Evolutionary conservation across 2,888 invertebrate genomes (phyloP).

Genomic region (Leucoma salicis): DNA sequence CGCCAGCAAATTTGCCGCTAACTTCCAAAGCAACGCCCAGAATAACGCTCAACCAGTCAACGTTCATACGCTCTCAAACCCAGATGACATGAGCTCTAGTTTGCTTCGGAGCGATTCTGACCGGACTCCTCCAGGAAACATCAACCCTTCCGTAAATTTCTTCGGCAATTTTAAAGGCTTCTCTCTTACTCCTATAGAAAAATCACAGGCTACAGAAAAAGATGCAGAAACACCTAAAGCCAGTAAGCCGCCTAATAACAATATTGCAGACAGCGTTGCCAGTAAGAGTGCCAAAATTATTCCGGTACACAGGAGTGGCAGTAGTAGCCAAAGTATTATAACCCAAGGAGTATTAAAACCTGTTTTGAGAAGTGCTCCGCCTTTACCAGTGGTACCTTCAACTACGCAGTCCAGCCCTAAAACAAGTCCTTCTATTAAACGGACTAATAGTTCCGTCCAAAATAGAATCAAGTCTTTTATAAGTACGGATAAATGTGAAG

Average conservation of each 20-base stretch:
- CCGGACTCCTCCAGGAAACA: conserved; percentile 66
- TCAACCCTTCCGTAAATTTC: conserved; percentile 83
- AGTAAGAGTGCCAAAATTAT: conserved; percentile 81
- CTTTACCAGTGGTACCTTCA: conserved; percentile 82
- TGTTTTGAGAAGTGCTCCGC: conserved; percentile 83
- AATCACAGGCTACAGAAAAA: conserved; percentile 50
- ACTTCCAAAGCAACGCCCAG: conserved; percentile 64
- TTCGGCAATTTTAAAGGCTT: conserved; percentile 95
- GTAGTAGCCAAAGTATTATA: conserved; percentile 60
- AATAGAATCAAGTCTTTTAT: conserved; percentile 73
- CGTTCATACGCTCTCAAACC: conserved; percentile 81
- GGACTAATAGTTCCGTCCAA: conserved; percentile 67
- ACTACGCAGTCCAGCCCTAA: conserved; percentile 58
- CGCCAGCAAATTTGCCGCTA: conserved; percentile 73
- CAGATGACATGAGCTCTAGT: conserved; percentile 88
- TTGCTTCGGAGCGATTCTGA: conserved; percentile 81
- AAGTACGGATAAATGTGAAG: conserved; percentile 66
- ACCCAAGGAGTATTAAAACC: conserved; percentile 64
- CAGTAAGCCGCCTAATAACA: conserved; percentile 24
- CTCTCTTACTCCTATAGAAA: conserved; percentile 86
- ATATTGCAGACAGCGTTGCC: conserved; percentile 31
- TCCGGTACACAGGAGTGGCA: conserved; percentile 69
- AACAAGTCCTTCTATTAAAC: conserved; percentile 63
- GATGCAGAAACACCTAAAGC: conserved; percentile 21
- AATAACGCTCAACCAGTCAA: conserved; percentile 61